Evolutionary conservation across 2,888 invertebrate species (phyloP).

Genomic region (Lysandra coridon): DNA sequence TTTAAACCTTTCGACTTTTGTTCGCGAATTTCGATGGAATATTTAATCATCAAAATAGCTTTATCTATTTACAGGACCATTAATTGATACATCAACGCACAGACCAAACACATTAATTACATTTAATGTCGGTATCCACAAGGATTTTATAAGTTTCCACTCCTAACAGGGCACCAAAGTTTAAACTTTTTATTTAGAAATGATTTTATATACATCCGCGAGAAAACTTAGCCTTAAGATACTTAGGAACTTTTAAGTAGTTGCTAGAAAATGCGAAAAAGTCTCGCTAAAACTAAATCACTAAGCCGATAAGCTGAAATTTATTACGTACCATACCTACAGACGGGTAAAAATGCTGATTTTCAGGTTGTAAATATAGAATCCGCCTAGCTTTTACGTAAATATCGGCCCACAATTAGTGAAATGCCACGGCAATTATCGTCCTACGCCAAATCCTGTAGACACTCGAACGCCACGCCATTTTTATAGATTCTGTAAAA

Average conservation of each 20-base stretch:
- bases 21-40: neutral
- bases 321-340: neutral
- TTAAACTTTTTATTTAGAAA: too few relatives aligned
- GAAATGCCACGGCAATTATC: constrained; percentile 28
- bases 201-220: too few relatives aligned
- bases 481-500: constrained; percentile 1
- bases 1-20: neutral
- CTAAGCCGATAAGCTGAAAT: neutral
- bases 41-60: neutral
- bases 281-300: neutral
- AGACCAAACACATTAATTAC: too few relatives aligned
- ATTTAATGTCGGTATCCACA: too few relatives aligned
- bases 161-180: too few relatives aligned
- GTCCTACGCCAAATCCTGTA: constrained; percentile 41
- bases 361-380: neutral
- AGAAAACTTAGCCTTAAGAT: neutral
- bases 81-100: too few relatives aligned
- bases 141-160: too few relatives aligned
- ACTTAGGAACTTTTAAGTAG: neutral
- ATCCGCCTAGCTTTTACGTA: neutral
- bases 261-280: neutral
- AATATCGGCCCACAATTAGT: neutral
- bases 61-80: too few relatives aligned
- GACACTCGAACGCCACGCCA: constrained; percentile 13
- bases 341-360: neutral